Conservation (phyloP, 1,140 invertebrate genomes). For the Cydia splendana region DNA sequence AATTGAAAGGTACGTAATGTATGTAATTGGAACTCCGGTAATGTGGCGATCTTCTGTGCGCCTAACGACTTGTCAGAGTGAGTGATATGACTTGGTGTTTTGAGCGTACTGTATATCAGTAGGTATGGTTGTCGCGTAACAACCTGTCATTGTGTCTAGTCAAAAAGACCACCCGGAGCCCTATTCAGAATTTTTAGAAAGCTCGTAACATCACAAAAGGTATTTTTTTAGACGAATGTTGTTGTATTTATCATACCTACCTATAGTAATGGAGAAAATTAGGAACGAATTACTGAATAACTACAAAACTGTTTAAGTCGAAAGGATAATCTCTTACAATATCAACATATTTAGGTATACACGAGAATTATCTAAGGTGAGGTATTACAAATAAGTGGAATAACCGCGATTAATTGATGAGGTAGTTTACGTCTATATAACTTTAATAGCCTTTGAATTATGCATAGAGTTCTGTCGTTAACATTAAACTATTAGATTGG, state of each 20-base stretch:
- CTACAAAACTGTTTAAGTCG: no score
- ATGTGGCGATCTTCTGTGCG: no score
- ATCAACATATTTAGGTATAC: no score
- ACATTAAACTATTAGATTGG: slow-evolving; percentile 5
- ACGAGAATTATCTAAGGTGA: neutral
- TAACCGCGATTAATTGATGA: slow-evolving; percentile 5
- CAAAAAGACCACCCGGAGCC: neutral
- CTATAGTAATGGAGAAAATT: no score
- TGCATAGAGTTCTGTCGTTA: neutral
- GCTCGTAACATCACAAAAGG: neutral
- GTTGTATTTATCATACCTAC: no score
- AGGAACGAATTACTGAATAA: no score
- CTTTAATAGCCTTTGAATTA: slow-evolving; percentile 16
- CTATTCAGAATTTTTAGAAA: neutral
- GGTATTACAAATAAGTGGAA: neutral
- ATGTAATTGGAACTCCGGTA: no score
- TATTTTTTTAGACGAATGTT: neutral
- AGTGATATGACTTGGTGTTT: no score
- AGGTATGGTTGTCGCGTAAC: neutral
- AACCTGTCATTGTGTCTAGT: neutral
- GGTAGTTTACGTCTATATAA: neutral
- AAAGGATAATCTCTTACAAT: no score
- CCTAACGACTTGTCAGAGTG: no score
- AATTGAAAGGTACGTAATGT: no score
- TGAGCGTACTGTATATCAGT: no score